Conservation (phyloP, 2,797 vertebrate species). For the Artibeus lituratus region DNA sequence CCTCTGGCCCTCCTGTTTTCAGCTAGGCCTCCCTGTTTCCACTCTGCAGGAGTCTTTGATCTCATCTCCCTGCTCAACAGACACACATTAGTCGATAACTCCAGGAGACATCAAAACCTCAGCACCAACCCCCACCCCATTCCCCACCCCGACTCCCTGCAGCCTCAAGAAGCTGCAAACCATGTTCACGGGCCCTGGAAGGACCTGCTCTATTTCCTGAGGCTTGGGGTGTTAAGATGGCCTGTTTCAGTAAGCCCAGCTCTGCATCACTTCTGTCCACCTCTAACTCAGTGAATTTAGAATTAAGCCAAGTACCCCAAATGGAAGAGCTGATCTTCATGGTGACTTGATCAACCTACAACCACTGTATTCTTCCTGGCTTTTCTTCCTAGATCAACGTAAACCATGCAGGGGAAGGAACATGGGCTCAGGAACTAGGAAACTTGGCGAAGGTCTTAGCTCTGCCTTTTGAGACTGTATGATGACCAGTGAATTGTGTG, state of each 20-base stretch:
- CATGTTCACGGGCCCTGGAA: not conserved
- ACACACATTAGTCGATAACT: slow-evolving; percentile 45
- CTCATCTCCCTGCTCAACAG: slow-evolving; percentile 7
- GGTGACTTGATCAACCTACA: not conserved
- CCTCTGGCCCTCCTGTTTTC: not conserved
- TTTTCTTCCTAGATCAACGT: not conserved
- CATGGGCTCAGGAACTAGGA: not conserved
- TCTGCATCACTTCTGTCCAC: not conserved
- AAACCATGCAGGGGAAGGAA: not conserved
- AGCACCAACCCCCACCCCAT: not conserved
- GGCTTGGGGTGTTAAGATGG: not conserved
- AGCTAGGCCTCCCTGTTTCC: not conserved
- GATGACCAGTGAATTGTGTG: not conserved
- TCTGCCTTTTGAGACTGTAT: not conserved
- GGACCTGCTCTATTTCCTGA: not conserved
- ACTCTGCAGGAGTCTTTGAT: slow-evolving; percentile 57
- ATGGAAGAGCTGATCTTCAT: not conserved
- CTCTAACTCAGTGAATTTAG: not conserved
- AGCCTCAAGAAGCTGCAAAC: not conserved
- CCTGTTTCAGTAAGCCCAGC: not conserved
- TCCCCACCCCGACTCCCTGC: too few species aligned
- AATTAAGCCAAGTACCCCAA: not conserved
- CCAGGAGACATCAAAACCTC: slow-evolving; percentile 58
- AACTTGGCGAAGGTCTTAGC: not conserved
- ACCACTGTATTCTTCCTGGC: not conserved